Percentiles rank a stretch among this genome's conserved stretches.
Conservation (phyloP, 1,140 invertebrate genomes). For the Macrostomum lignano region DNA sequence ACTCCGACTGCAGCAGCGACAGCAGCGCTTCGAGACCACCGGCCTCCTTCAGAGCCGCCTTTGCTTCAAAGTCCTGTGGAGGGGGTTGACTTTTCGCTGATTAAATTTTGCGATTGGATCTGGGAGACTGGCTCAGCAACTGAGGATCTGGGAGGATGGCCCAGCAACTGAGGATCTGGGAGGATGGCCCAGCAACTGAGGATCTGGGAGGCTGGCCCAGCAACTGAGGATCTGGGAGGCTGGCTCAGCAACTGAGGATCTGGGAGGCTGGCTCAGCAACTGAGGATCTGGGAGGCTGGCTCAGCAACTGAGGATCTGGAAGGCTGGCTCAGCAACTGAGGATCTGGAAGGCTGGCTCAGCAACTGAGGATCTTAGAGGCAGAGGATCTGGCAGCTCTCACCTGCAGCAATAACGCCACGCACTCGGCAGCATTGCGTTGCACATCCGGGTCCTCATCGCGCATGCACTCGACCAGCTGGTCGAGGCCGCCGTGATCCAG, state of each 20-base stretch:
- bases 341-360: constrained; percentile 1
- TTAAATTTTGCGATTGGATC: constrained; percentile 7
- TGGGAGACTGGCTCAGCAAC: background rate
- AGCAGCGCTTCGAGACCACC: constrained; percentile 20
- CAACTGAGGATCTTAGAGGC: background rate
- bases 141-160: too few species aligned
- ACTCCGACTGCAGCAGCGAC: constrained; percentile 23
- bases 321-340: too few species aligned
- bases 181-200: too few species aligned
- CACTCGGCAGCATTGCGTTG: constrained; percentile 25
- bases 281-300: too few species aligned
- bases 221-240: too few species aligned
- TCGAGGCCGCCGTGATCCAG: constrained; percentile 17
- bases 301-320: too few species aligned
- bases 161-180: too few species aligned
- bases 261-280: too few species aligned
- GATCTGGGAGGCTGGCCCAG: too few species aligned
- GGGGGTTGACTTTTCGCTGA: too few species aligned
- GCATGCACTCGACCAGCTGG: constrained; percentile 17
- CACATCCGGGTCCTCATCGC: constrained; percentile 21
- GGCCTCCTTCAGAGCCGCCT: constrained; percentile 15
- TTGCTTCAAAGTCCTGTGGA: constrained; percentile 25
- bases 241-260: too few species aligned
- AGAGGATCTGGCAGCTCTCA: constrained; percentile 8
- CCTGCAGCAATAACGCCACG: constrained; percentile 18